A percentile compares a stretch with the other conserved stretches of the same genome.
These are phyloP conservation scores for Ochotona princeps DNA, from an alignment of 2,113 vertebrate species.

Conservation along the genomic window DNA sequence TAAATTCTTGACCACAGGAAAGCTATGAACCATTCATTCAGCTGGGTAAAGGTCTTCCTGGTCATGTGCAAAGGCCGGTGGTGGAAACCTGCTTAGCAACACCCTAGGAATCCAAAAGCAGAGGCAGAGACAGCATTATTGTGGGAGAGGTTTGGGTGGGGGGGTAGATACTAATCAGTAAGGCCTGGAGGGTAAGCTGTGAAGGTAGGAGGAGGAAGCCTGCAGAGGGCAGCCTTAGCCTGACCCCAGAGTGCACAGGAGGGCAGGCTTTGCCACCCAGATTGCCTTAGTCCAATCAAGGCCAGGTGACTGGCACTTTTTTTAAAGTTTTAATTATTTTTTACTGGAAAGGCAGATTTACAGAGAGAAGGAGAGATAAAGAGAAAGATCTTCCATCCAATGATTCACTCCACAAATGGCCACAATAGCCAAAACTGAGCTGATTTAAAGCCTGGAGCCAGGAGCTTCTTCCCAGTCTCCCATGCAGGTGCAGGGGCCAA, in stretches of 20 bases:
- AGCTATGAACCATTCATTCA: background rate
- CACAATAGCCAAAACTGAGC: too few species aligned
- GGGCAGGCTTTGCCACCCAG: background rate
- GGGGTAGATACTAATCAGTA: background rate
- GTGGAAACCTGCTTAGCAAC: too few species aligned
- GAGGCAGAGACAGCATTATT: background rate
- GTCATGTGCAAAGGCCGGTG: background rate
- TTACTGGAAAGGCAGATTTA: too few species aligned
- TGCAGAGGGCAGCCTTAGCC: background rate
- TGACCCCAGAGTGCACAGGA: background rate
- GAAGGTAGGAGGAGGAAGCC: background rate
- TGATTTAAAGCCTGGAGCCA: too few species aligned
- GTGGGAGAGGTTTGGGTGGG: background rate
- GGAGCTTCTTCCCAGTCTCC: too few species aligned
- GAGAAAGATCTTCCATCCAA: too few species aligned
- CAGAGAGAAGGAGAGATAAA: too few species aligned
- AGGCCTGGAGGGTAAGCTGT: background rate
- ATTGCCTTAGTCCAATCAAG: background rate
- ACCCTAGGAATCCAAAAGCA: background rate
- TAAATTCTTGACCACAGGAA: background rate
- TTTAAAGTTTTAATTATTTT: too few species aligned
- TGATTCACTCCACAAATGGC: too few species aligned
- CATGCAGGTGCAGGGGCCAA: too few species aligned
- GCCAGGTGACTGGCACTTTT: background rate
- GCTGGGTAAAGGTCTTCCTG: background rate